A percentile compares a stretch with the other conserved stretches of the same genome.
phyloP scores from a whole-genome alignment of 2,797 vertebrate genomes.

The Lycodopsis pacificus region DNA sequence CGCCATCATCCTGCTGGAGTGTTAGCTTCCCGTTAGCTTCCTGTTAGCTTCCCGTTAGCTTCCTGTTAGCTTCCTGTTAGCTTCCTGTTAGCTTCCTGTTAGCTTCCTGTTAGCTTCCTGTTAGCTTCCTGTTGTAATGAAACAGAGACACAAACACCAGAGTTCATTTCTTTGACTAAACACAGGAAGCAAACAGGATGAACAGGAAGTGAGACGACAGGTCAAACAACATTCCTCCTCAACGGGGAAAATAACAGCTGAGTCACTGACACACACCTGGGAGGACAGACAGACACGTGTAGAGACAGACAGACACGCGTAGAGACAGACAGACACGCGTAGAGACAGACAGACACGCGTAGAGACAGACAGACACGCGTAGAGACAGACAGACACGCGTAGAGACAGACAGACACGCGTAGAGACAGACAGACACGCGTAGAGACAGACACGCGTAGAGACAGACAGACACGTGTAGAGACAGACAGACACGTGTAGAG shows the following conservation, averaged over 20 bases:
- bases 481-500: too few species aligned
- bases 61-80: not conserved
- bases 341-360: too few species aligned
- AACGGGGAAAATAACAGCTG: not conserved
- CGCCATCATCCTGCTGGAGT: conserved; percentile 64
- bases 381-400: too few species aligned
- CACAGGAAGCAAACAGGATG: not conserved
- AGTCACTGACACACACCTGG: not conserved
- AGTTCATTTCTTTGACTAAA: not conserved
- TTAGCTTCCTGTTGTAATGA: not conserved
- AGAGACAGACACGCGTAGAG: too few species aligned
- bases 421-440: too few species aligned
- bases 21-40: not conserved
- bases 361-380: too few species aligned
- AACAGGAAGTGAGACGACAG: not conserved
- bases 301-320: too few species aligned
- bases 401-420: too few species aligned
- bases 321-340: too few species aligned
- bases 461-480: too few species aligned
- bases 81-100: not conserved
- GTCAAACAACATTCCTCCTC: not conserved
- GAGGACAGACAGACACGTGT: too few species aligned
- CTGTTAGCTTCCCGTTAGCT: not conserved
- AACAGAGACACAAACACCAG: not conserved
- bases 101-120: not conserved